Evolutionary conservation across 2,113 vertebrate species (phyloP).

Genomic region (Herpetotheres cachinnans): DNA sequence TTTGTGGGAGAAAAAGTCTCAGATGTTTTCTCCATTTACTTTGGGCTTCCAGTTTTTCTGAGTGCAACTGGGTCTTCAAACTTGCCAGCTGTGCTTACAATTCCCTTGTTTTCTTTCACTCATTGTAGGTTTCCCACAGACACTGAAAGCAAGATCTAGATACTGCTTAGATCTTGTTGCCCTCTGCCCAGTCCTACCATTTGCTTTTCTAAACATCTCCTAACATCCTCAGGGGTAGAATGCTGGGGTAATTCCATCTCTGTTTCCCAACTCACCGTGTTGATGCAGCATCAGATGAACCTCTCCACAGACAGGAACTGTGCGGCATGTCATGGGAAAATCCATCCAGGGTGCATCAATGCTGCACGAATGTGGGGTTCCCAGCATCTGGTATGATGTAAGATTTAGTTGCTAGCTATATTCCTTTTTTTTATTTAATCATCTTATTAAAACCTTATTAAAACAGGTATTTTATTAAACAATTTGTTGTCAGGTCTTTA

Average conservation of each 20-base stretch:
- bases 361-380: not conserved
- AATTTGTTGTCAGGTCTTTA: not conserved
- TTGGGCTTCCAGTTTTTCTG: not conserved
- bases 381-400: not conserved
- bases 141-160: not conserved
- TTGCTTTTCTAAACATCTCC: not conserved
- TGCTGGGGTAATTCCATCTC: not conserved
- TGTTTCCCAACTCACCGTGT: rapidly evolving
- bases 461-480: not conserved
- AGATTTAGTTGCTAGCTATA: not conserved
- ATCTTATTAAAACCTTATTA: not conserved
- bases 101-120: not conserved
- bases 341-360: not conserved
- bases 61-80: not conserved
- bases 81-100: not conserved
- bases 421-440: not conserved
- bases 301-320: not conserved
- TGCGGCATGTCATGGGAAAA: not conserved
- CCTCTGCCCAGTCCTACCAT: not conserved
- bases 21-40: not conserved
- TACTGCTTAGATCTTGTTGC: not conserved
- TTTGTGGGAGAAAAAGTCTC: not conserved
- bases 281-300: not conserved
- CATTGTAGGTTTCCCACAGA: not conserved
- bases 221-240: not conserved